phyloP scores from a whole-genome alignment of 2,113 vertebrate species.

The Hippolais icterina region DNA sequence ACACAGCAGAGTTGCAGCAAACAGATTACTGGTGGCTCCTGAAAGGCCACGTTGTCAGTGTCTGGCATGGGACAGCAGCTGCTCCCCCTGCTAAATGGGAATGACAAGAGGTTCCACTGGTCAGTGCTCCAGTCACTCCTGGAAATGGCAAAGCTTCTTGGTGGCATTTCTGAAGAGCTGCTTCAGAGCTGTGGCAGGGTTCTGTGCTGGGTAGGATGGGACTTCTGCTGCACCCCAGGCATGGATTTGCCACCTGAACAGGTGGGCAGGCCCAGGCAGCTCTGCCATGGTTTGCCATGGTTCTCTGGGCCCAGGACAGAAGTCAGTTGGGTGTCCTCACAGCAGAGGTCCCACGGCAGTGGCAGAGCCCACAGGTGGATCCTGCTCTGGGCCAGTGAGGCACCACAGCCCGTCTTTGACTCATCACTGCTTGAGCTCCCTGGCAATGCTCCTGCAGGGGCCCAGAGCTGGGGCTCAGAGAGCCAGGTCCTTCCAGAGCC shows the following conservation, averaged over 20 bases:
- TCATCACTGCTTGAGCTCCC: accelerated
- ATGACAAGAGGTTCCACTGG: neutral
- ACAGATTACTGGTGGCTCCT: neutral
- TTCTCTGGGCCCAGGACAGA: neutral
- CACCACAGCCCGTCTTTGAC: accelerated
- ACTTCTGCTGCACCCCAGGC: neutral
- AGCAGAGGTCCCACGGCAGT: neutral
- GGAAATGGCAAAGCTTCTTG: neutral
- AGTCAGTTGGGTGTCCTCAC: neutral
- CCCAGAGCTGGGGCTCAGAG: neutral
- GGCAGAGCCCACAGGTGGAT: accelerated
- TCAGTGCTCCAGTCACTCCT: neutral
- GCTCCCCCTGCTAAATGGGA: neutral
- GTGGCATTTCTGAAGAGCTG: neutral
- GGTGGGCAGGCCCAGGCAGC: neutral
- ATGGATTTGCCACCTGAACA: too few species aligned
- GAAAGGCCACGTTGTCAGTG: neutral
- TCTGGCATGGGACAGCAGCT: accelerated
- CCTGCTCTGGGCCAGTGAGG: accelerated
- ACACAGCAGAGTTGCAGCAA: neutral
- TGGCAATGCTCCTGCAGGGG: accelerated
- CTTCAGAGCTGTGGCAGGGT: neutral
- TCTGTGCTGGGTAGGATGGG: neutral
- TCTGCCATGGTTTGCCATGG: neutral
- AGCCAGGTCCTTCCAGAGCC: neutral